A percentile compares a stretch with the other conserved stretches of the same genome.
These are phyloP conservation scores for Macroglossus sobrinus DNA, from an alignment of 2,113 vertebrate genomes.

Conservation along the genomic window DNA sequence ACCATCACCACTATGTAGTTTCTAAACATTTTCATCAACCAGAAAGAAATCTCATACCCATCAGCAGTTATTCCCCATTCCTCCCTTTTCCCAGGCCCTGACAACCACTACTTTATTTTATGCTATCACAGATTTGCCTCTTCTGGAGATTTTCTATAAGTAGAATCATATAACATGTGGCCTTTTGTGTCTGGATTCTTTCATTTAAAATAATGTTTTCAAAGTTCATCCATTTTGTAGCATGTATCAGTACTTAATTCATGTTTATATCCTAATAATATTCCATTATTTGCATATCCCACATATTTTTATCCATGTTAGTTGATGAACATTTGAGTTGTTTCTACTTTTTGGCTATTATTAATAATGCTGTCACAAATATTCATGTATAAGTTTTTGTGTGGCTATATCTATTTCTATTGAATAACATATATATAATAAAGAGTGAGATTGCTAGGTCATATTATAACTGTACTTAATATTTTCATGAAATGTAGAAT, in stretches of 20 bases:
- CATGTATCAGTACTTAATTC: not conserved
- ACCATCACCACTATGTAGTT: not conserved
- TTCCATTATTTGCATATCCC: not conserved
- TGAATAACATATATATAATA: not conserved
- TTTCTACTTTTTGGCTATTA: not conserved
- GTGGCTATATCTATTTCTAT: not conserved
- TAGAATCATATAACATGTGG: not conserved
- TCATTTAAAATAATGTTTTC: not conserved
- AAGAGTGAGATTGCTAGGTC: not conserved
- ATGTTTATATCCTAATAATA: not conserved
- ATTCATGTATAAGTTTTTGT: not conserved
- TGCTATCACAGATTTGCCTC: not conserved
- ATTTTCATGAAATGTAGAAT: not conserved
- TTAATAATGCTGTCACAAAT: not conserved
- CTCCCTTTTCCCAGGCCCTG: not conserved
- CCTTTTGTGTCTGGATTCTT: not conserved
- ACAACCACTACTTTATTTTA: not conserved
- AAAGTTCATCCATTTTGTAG: not conserved
- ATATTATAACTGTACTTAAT: not conserved
- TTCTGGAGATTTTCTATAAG: not conserved
- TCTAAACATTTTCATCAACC: not conserved
- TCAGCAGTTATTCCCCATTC: not conserved
- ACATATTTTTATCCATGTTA: not conserved
- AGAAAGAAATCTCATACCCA: not conserved
- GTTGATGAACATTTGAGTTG: not conserved